Evolutionary conservation across 1,140 invertebrate genomes (phyloP).

Genomic region (Philotrypesis tridentata): DNA sequence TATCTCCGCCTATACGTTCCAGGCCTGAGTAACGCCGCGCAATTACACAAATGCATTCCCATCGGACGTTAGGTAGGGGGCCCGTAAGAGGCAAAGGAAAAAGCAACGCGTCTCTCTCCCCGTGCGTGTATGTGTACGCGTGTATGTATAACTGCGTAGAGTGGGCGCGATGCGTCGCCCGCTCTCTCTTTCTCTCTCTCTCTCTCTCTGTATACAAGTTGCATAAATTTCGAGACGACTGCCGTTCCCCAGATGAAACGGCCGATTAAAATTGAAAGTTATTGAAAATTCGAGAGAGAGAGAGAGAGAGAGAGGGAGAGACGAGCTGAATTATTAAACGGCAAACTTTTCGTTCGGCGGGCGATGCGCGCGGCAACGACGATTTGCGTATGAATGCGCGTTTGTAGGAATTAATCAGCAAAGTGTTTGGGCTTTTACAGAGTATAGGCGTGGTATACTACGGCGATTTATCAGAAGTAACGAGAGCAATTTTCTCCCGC

Average conservation of each 20-base stretch:
- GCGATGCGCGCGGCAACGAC: not conserved
- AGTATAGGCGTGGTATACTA: too few relatives aligned
- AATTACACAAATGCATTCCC: constrained; percentile 41
- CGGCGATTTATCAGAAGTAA: too few relatives aligned
- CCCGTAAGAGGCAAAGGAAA: not conserved
- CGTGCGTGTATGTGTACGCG: not conserved
- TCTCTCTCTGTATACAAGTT: too few relatives aligned
- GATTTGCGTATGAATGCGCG: not conserved
- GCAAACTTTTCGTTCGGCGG: too few relatives aligned
- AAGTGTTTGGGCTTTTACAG: too few relatives aligned
- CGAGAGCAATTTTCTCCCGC: too few relatives aligned
- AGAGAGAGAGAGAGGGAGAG: not conserved
- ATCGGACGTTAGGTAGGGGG: not conserved
- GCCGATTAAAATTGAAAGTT: not conserved
- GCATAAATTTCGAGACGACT: not conserved
- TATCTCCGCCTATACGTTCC: constrained; percentile 1
- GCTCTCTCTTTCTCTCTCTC: too few relatives aligned
- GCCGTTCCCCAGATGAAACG: not conserved
- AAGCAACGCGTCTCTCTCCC: not conserved
- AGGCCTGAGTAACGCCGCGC: constrained; percentile 22
- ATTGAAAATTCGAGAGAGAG: not conserved
- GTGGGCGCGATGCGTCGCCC: too few relatives aligned
- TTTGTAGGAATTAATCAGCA: not conserved
- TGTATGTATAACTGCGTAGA: too few relatives aligned
- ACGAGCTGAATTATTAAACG: not conserved